Evolutionary conservation across 2,888 invertebrate genomes (phyloP), one percentile per base, ranked within the genome.

Genomic region (Camponotus fellah): DNA sequence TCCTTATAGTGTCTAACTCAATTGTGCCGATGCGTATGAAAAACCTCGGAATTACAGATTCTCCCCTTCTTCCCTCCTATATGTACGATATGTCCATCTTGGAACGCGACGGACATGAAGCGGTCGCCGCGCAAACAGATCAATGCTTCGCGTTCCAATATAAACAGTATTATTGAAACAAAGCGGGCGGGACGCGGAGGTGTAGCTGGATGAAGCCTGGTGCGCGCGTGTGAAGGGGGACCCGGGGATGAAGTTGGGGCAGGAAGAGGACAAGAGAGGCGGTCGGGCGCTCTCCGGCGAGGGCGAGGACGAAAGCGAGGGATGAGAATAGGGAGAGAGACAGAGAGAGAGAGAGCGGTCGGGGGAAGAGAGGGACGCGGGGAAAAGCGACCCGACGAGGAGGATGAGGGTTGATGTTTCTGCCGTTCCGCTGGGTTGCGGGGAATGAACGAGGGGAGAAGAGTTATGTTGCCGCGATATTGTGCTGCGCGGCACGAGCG

Each of bases 121-220:
- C 82, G 87, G 89, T 85, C 90, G 92, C 90, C 93, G 93, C 92
- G 94, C 94, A 94, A 94, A 94, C 95, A 94, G 95, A 95, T 94
- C 94, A 94, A 94, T 94, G 94, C 94, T 95, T 92, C 92, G 92
- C 94, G 94, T 94, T 94, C 94, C 94, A 94, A 94, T 95, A 95
- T 94, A 95, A 95, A 94, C 94, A 94, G 94, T 94, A 94, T 94
- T 94, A 95, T 94, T 94, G 95, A 95, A 95, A 94, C 94, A 94
- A 95, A 94, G 94, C 94, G 93, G 93, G 92, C 91, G 92, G 87
- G 86, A 88, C 83, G 49, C 49, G 85, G 86, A 84, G 89, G 89
- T 91, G 91, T 91, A 87, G 91, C 90, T 86, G 92, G 85, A 84
- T 88, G 87, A 91, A 89, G 89, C 83, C 85, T 82, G 82, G 79